Evolutionary conservation across 2,888 invertebrate genomes (phyloP), one percentile per base, ranked within the genome.

Genomic region (Hecatera dysodea): DNA sequence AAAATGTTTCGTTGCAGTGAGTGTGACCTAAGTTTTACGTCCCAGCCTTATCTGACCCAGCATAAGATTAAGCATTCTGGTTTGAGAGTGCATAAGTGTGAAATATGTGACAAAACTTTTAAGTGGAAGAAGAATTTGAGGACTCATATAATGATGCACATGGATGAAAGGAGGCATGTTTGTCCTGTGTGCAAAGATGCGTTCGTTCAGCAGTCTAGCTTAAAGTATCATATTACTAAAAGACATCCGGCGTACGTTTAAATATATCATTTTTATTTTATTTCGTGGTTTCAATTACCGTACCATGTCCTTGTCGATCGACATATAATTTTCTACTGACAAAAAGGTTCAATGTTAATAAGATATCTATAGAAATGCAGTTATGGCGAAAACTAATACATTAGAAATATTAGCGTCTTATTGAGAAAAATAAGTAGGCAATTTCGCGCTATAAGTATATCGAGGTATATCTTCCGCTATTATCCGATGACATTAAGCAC

Each of bases 161-260:
- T 85, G 71, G 81, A 90, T 50, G 88, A 88, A 0, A 88, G 86
- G 36, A 78, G 83, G 3, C 86, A 90, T 11, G 86, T 84, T 0
- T 93, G 93, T 53, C 44, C 39, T 0, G 66, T 88, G 0, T 93
- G 93, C 50, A 53, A 84, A 0, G 90, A 90, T n/a, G 87, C 89
- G 11, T 94, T 92, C 63, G 91, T 91, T 0, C 90, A 92, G 44
- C 78, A 77, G 44, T 68, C 86, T 2, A 90, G 89, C 33, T 74
- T 90, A 44, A 91, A 87, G 44, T 89, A 87, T 70, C 91, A 92
- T 65, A 81, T 90, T 9, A 78, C 69, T n/a, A 90, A 75, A 53
- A 69, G 75, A 50, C 91, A 92, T 67, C 87, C 88, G 0, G 89
- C 86, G 19, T 56, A 59, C 33, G 68, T 86, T 15, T 85, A 71